Evolutionary conservation across 1,140 invertebrate species (phyloP), one percentile per base, ranked within the genome.

Genomic region (Reticulitermes speratus): DNA sequence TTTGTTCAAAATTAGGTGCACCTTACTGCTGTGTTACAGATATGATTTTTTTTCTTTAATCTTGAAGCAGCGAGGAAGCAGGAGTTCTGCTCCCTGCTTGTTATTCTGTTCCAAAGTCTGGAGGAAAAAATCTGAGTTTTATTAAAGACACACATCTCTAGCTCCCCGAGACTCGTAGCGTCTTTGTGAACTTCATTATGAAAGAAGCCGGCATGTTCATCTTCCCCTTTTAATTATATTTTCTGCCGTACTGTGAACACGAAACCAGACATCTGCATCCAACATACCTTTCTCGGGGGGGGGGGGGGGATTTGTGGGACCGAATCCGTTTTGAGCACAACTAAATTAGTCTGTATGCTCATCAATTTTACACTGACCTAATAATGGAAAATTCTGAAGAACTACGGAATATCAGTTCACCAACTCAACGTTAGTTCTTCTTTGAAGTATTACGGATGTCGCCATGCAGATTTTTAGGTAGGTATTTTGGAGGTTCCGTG

Each of bases 151-250:
- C 5, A 25, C 25, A 75, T 30, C n/a, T 75, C n/a, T 30, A 30
- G 14, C 65, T 75, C n/a, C 65, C 16, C 55, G 55, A 1, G 2
- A 0, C 14, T 12, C n/a, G 11, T 75, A 0, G 6, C 65, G 59
- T 75, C 65, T 75, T 75, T 75, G 65, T 75, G 65, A 75, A 75
- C 65, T 75, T 75, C 65, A 75, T 75, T 75, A 75, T 30, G 65
- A 30, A 75, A 75, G 65, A 75, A 75, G 2, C 65, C 65, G n/a
- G 65, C 25, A 25, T n/a, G 65, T 75, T 75, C 65, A 30, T 75
- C 65, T 75, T 75, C 65, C n/a, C 65, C 25, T 75, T 75, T 75
- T 75, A 75, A 75, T 75, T 75, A 75, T 75, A 75, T 75, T 75
- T 75, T 16, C 65, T 14, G 65, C 65, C 65, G n/a, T 75, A 30